A percentile compares a stretch with the other conserved stretches of the same genome.
These are phyloP conservation scores for Drosophila suboccidentalis DNA, from an alignment of 2,888 invertebrate species.

Conservation along the genomic window DNA sequence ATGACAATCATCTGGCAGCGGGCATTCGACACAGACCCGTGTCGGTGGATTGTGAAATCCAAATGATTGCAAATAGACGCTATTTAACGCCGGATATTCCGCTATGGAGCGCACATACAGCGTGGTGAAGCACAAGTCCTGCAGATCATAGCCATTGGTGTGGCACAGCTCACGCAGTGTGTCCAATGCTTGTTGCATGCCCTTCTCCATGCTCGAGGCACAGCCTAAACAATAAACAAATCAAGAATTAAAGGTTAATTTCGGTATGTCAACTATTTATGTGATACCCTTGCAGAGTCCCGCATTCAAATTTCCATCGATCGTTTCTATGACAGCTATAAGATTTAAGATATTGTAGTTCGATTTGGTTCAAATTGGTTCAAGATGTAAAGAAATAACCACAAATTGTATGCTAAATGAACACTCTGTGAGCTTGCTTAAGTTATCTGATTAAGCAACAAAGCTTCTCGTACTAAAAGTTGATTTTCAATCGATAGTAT, in stretches of 20 bases:
- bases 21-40: constrained; percentile 93
- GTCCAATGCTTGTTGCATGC: constrained; percentile 90
- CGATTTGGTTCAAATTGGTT: background rate
- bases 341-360: background rate
- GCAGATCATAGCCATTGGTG: constrained; percentile 85
- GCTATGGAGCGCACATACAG: constrained; percentile 94
- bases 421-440: background rate
- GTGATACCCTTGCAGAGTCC: background rate
- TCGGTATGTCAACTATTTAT: background rate
- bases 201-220: constrained; percentile 88
- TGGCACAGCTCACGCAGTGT: constrained; percentile 88
- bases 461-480: background rate
- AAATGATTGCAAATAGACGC: constrained; percentile 91
- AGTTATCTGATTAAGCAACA: background rate
- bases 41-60: constrained; percentile 93
- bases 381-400: too few relatives aligned
- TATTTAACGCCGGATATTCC: constrained; percentile 92
- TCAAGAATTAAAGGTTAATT: background rate
- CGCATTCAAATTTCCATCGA: background rate
- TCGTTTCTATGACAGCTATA: background rate
- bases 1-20: constrained; percentile 90
- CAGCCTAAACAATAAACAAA: constrained; percentile 85
- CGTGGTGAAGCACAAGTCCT: constrained; percentile 92
- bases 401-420: too few relatives aligned
- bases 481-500: background rate